These are phyloP conservation scores for Antrozous pallidus DNA, from an alignment of 2,797 vertebrate genomes.

Conservation along the genomic window DNA sequence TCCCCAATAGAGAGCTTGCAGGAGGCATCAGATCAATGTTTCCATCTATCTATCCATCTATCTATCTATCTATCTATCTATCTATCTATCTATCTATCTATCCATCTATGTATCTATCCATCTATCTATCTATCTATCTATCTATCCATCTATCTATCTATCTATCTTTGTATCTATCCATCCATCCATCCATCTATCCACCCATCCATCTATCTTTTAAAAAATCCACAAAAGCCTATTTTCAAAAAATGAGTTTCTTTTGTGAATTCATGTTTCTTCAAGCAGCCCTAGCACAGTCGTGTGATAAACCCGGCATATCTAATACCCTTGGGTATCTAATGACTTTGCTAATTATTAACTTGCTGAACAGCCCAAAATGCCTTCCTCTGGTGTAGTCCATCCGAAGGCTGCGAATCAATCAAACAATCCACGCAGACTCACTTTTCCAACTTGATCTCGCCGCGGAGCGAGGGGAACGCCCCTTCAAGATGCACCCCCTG, in stretches of 20 bases:
- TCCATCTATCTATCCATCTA: neutral
- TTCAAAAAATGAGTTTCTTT: neutral
- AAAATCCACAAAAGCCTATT: no score
- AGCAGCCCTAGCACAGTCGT: neutral
- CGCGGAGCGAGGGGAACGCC: constrained; percentile 37
- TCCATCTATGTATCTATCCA: no score
- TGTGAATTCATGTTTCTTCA: neutral
- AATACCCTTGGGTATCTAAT: constrained; percentile 60
- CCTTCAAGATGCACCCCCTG: constrained; percentile 59
- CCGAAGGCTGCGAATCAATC: constrained; percentile 68
- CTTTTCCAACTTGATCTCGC: constrained; percentile 73
- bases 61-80: neutral
- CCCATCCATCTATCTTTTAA: no score
- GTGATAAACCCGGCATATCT: constrained; percentile 16
- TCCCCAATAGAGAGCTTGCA: neutral
- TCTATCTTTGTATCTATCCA: no score
- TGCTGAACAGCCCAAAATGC: constrained; percentile 74
- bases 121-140: no score
- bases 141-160: neutral
- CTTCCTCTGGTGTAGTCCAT: constrained; percentile 60
- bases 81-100: no score
- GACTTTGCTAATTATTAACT: constrained; percentile 73
- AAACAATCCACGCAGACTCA: constrained; percentile 58
- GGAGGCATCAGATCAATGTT: neutral
- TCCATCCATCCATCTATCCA: neutral